Conservation (phyloP, 2,797 vertebrate species). For the Pipistrellus pipistrellus region DNA sequence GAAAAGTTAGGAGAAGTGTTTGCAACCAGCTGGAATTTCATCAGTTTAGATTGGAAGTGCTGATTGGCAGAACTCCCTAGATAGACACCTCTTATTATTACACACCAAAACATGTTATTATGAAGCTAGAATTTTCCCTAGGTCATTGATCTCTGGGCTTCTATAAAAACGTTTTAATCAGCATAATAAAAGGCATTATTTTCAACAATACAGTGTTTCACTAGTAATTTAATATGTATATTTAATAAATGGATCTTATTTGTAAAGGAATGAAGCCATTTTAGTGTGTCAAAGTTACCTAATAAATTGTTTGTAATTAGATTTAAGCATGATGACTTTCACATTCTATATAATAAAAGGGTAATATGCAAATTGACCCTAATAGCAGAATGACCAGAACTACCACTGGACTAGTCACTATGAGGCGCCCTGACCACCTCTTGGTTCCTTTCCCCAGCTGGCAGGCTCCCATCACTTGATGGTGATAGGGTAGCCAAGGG, state of each 20-base stretch:
- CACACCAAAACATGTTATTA: not conserved
- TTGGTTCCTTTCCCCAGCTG: no score
- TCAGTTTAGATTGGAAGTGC: not conserved
- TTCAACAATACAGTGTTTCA: not conserved
- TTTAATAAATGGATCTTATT: not conserved
- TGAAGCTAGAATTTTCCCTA: not conserved
- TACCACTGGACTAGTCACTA: no score
- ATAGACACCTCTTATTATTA: not conserved
- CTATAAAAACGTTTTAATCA: not conserved
- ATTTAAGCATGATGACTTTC: not conserved
- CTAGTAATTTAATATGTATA: not conserved
- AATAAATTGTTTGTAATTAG: not conserved
- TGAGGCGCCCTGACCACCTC: no score
- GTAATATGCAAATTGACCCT: no score
- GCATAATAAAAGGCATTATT: not conserved
- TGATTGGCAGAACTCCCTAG: not conserved
- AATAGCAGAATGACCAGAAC: no score
- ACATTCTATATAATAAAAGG: not conserved
- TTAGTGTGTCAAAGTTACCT: not conserved
- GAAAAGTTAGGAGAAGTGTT: not conserved
- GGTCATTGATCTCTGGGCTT: not conserved
- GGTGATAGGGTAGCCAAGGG: no score
- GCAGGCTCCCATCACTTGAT: no score
- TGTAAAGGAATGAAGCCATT: not conserved
- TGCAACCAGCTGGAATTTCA: not conserved